Base-by-base conservation (phyloP, 2,797 vertebrate genomes). In the Sternarchorhynchus goeldii region DNA sequence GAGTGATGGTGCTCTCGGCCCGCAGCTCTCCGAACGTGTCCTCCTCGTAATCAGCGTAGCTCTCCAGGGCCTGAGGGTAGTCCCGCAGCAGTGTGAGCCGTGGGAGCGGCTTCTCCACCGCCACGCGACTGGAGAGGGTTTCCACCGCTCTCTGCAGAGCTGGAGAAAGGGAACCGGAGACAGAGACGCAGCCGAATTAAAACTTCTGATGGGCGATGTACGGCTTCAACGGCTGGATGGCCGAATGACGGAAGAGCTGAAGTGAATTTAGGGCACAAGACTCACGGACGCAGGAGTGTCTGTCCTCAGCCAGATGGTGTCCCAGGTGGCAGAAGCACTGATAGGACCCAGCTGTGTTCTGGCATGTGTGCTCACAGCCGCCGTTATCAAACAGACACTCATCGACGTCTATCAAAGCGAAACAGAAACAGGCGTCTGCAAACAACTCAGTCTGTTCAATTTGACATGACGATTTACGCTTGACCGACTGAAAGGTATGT, bases 321-420 rank as follows among this genome's bases (percentile, higher is more conserved):
- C 93, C 93, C 0, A 86, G 76, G 53, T 82, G 72, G 0, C 95
- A 96, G 82, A 88, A 83, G 18, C 95, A 96, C 74, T 85, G 91
- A 88, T 94, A 95, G 0, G 94, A 95, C 0, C 95, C 95, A 0
- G 83, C 90, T 36, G 91, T 88, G 87, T 96, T 96, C 64, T 92
- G 85, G 32, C 95, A 96, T 0, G 17, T 81, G 53, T 95, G 93
- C 0, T 93, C 93, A 0, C 95, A 96, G 0, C 91, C 91, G 0
- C 91, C 90, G 0, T 83, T 92, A 59, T 84, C 57, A 0, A 85
- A 87, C 0, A 88, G 81, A 5, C 95, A 96, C 81, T 96, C 95
- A 0, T 96, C 92, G 86, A 94, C 87, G 0, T 96, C 95, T 96
- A 57, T 56, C 2, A 18, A 64, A 6, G 45, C 31, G 2, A 31